A percentile compares a stretch with the other conserved stretches of the same genome.
These are phyloP conservation scores for Thalpophila matura DNA, from an alignment of 2,888 invertebrate genomes.

Conservation along the genomic window DNA sequence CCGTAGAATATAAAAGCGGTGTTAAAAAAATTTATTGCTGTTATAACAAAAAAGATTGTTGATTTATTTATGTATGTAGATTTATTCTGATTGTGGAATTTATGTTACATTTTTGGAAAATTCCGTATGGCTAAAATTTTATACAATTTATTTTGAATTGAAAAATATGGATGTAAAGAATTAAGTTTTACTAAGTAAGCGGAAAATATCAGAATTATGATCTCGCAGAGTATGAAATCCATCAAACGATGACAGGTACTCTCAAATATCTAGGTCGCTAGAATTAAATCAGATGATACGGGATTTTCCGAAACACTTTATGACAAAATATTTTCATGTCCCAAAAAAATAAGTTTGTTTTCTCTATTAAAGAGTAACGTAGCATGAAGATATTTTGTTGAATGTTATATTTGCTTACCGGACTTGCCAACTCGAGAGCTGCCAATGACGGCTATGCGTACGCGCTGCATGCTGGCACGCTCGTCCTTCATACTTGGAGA, in stretches of 20 bases:
- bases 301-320: constrained; percentile 33
- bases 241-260: constrained; percentile 72
- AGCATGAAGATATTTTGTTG: constrained; percentile 6
- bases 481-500: constrained; percentile 89
- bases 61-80: constrained; percentile 4
- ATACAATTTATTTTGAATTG: background rate
- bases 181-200: constrained; percentile 19
- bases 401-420: constrained; percentile 87
- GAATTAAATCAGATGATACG: constrained; percentile 58
- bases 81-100: no score
- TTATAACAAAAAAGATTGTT: background rate
- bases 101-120: no score
- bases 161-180: constrained; percentile 1
- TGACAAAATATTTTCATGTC: constrained; percentile 31
- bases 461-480: constrained; percentile 91
- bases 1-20: background rate
- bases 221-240: constrained; percentile 57
- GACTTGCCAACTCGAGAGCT: constrained; percentile 95
- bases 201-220: constrained; percentile 22
- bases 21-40: constrained; percentile 4
- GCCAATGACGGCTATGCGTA: constrained; percentile 94
- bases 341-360: constrained; percentile 34
- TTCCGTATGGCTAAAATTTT: background rate
- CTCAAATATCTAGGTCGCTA: constrained; percentile 73
- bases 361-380: constrained; percentile 10